Evolutionary conservation across 2,888 invertebrate species (phyloP), one percentile per base, ranked within the genome.

Genomic region (Malthinus seriepunctatus): DNA sequence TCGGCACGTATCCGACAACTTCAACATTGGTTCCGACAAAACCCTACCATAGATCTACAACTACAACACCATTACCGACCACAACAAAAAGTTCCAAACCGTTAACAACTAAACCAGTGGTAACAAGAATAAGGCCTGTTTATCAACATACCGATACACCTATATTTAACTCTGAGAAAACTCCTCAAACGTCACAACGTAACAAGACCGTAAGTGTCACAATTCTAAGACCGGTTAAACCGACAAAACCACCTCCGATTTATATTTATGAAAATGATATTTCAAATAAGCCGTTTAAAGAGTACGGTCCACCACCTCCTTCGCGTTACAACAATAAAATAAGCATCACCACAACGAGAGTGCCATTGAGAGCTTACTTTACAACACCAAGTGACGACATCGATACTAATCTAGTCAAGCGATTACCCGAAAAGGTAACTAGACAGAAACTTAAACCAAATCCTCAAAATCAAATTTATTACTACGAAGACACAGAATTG

Each of bases 321-420:
- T 80, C 69, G 73, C 82, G 67, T 67, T 71, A 56, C 54, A 74
- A 66, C 46, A 71, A 74, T 1, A 74, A 79, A 8, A 77, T 85
- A 9, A 84, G 81, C 32, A 35, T 56, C 10, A 56, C 44, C 14
- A 84, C 85, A 10, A 87, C 88, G 34, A 81, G 84, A 64, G 82
- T 86, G 56, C 87, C 88, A 45, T 76, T 88, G 44, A 81, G 84
- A 68, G 80, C 82, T n/a, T 88, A 85, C 73, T 81, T 82, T n/a
- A 83, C 81, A 69, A 69, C 83, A 56, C 77, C 84, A 71, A 80
- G 82, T 32, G 23, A 42, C 61, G 80, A 82, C 32, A 79, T 81
- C 61, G 81, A 82, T 51, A 81, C 82, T 3, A 84, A 84, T 49
- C 82, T 83, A 9, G 83, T 83, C 67, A 73, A 73, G 8, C 68